phyloP scores from a whole-genome alignment of 2,797 vertebrate species.

The Sorex maritimensis region DNA sequence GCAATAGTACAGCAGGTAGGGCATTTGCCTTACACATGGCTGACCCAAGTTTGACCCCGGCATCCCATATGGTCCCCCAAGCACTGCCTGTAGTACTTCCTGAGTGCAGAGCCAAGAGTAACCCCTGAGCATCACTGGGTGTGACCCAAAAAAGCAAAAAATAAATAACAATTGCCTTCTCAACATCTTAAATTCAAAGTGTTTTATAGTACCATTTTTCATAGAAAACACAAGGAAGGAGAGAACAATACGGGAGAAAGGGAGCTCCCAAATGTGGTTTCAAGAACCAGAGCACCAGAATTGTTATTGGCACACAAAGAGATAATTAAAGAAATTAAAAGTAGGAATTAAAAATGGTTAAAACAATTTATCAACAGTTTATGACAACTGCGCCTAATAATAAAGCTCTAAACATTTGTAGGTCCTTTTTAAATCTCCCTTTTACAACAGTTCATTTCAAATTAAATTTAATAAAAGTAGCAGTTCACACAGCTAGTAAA shows the following conservation, averaged over 20 bases:
- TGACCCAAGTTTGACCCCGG: too few species aligned
- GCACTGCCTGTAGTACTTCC: too few species aligned
- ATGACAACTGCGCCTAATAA: slow-evolving; percentile 32
- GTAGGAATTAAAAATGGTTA: slow-evolving; percentile 2
- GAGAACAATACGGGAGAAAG: not conserved
- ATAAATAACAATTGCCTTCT: not conserved
- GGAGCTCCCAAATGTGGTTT: not conserved
- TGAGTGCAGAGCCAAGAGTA: too few species aligned
- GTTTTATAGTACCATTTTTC: not conserved
- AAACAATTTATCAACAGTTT: slow-evolving; percentile 12
- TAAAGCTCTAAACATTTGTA: not conserved
- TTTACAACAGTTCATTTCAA: slow-evolving; percentile 31
- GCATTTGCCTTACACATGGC: too few species aligned
- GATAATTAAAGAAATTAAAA: slow-evolving; percentile 31
- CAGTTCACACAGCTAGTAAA: not conserved
- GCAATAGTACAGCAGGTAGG: too few species aligned
- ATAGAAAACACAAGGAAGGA: not conserved
- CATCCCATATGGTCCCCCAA: too few species aligned
- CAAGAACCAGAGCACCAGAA: not conserved
- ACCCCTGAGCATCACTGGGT: too few species aligned
- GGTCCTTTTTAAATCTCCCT: not conserved
- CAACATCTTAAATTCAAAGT: slow-evolving; percentile 43
- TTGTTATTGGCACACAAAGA: not conserved
- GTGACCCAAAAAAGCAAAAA: too few species aligned
- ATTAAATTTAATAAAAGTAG: slow-evolving; percentile 35